phyloP scores from a whole-genome alignment of 2,797 vertebrate species.

The Poeciliopsis turneri region DNA sequence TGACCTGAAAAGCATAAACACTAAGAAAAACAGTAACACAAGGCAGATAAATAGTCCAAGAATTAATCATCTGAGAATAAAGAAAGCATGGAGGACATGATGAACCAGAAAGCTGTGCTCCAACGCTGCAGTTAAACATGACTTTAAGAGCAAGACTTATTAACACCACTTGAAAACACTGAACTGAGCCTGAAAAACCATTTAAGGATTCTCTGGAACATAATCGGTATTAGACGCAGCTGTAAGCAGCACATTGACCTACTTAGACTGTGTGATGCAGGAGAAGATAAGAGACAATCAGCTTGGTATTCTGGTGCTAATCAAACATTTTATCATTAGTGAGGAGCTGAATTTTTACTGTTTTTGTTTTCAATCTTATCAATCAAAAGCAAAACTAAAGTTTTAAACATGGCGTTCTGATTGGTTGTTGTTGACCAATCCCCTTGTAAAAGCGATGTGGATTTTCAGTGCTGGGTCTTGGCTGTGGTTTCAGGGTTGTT shows the following conservation, averaged over 20 bases:
- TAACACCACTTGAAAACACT: neutral
- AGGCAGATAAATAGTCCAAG: neutral
- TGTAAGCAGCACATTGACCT: neutral
- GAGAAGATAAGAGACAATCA: neutral
- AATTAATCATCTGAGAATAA: neutral
- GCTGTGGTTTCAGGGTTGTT: neutral
- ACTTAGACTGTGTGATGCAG: neutral
- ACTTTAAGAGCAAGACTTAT: neutral
- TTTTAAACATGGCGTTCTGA: neutral
- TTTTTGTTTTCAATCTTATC: neutral
- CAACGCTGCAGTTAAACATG: neutral
- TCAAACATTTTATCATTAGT: neutral
- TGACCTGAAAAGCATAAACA: neutral
- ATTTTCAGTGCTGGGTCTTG: neutral
- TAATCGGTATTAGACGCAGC: neutral
- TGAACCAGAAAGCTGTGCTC: neutral
- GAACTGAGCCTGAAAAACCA: neutral
- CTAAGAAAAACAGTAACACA: neutral
- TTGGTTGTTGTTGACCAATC: neutral
- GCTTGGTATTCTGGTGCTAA: neutral
- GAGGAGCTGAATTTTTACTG: neutral
- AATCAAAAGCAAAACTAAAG: neutral
- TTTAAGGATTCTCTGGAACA: neutral
- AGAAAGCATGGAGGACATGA: neutral
- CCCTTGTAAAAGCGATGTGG: neutral